Percentiles rank a stretch among this genome's conserved stretches.
phyloP scores from a whole-genome alignment of 1,140 invertebrate species.

The Hermetia illucens region DNA sequence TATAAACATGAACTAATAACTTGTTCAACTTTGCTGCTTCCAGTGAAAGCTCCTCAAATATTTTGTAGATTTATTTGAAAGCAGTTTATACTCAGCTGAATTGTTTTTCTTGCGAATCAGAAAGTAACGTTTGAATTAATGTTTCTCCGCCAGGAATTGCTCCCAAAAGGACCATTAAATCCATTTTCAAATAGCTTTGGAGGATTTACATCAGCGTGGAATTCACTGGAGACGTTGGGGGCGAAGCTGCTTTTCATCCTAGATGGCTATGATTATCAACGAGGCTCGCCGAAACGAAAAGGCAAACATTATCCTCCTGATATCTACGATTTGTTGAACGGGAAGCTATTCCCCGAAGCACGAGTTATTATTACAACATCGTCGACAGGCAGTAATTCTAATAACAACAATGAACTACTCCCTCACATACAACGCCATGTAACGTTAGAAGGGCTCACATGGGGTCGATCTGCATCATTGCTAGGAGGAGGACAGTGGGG shows the following conservation, averaged over 20 bases:
- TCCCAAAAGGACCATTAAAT: constrained; percentile 13
- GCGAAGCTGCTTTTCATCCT: constrained; percentile 37
- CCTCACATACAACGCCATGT: constrained; percentile 33
- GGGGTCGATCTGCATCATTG: constrained; percentile 35
- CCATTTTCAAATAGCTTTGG: constrained; percentile 9
- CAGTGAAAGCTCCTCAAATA: no score
- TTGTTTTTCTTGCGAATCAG: no score
- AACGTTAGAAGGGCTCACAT: constrained; percentile 36
- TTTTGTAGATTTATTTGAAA: no score
- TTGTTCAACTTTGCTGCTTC: no score
- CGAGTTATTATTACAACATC: constrained; percentile 38
- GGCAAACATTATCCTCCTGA: constrained; percentile 32
- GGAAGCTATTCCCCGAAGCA: constrained; percentile 37
- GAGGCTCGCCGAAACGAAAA: constrained; percentile 10
- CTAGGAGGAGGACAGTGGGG: constrained; percentile 28
- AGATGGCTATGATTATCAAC: constrained; percentile 38
- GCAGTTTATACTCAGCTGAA: no score
- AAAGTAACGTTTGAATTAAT: no score
- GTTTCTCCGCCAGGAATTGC: constrained; percentile 34
- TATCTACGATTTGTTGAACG: constrained; percentile 36
- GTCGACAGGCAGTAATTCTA: constrained; percentile 14
- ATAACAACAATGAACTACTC: constrained; percentile 20
- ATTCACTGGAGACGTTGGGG: constrained; percentile 32
- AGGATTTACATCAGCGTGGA: constrained; percentile 17
- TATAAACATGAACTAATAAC: no score